phyloP scores from a whole-genome alignment of 2,888 invertebrate genomes.

The Sepiola atlantica region DNA sequence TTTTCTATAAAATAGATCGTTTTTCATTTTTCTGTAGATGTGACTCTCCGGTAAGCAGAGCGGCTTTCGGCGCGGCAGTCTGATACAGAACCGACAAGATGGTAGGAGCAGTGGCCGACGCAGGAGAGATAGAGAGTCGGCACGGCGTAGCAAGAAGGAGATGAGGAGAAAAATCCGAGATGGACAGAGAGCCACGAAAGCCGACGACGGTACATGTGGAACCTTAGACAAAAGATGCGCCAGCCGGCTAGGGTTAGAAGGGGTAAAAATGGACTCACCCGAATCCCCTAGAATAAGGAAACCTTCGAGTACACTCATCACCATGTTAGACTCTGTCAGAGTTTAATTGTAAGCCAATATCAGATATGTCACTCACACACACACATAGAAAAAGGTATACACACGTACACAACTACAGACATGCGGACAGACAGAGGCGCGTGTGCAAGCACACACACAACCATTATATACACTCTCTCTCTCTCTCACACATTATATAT shows the following conservation, averaged over 20 bases:
- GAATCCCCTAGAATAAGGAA: constrained; percentile 32
- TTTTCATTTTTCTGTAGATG: no score
- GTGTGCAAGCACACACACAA: neutral
- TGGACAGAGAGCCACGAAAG: neutral
- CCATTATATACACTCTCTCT: no score
- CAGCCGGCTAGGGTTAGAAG: neutral
- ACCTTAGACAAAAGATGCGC: constrained; percentile 9
- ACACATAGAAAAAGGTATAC: neutral
- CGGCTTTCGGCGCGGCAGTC: neutral
- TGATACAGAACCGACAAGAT: constrained; percentile 7
- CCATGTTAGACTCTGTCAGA: constrained; percentile 4
- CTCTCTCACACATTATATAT: neutral
- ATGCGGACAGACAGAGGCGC: neutral
- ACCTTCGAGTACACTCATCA: neutral
- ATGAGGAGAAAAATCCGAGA: neutral
- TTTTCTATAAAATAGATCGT: no score
- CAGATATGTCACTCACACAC: constrained; percentile 1
- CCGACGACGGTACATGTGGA: neutral
- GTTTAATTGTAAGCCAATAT: constrained; percentile 32
- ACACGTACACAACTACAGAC: neutral
- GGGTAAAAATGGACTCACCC: neutral
- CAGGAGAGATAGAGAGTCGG: neutral
- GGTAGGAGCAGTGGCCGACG: constrained; percentile 9
- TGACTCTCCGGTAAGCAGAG: neutral
- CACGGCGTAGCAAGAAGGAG: neutral